These are phyloP conservation scores for Hepsetus odoe DNA, from an alignment of 2,113 vertebrate species.

Conservation along the genomic window DNA sequence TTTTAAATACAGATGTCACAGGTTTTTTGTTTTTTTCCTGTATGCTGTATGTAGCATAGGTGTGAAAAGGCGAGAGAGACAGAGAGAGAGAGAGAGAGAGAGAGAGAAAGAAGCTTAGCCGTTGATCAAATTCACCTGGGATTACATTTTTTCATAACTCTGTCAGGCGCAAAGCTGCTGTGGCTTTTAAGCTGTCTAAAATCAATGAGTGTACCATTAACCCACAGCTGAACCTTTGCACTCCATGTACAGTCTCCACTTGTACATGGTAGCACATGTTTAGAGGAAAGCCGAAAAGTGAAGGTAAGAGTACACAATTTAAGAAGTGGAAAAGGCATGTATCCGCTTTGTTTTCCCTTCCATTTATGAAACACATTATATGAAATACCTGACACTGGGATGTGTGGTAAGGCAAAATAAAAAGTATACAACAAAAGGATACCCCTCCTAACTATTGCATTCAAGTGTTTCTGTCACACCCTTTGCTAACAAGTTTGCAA, in stretches of 20 bases:
- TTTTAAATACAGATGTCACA: not conserved
- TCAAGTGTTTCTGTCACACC: no score
- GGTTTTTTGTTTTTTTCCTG: not conserved
- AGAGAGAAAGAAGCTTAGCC: constrained; percentile 23
- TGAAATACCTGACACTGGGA: no score
- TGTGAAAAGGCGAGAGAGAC: not conserved
- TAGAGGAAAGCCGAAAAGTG: not conserved
- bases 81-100: constrained; percentile 56
- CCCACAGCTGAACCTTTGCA: constrained; percentile 6
- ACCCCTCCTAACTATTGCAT: no score
- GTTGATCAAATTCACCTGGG: constrained; percentile 65
- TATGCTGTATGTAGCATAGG: not conserved
- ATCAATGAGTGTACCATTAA: constrained; percentile 67
- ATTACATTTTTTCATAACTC: constrained; percentile 71
- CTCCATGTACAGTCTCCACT: not conserved
- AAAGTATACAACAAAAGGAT: no score
- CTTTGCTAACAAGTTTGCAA: no score
- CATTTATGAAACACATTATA: no score
- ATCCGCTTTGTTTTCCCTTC: no score
- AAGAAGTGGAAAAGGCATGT: no score
- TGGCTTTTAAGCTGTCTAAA: constrained; percentile 70
- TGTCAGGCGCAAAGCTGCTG: constrained; percentile 64
- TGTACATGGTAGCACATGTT: not conserved
- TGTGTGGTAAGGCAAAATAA: no score
- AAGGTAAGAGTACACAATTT: not conserved